Evolutionary conservation across 2,888 invertebrate genomes (phyloP).

Genomic region (Trichopria drosophilae): DNA sequence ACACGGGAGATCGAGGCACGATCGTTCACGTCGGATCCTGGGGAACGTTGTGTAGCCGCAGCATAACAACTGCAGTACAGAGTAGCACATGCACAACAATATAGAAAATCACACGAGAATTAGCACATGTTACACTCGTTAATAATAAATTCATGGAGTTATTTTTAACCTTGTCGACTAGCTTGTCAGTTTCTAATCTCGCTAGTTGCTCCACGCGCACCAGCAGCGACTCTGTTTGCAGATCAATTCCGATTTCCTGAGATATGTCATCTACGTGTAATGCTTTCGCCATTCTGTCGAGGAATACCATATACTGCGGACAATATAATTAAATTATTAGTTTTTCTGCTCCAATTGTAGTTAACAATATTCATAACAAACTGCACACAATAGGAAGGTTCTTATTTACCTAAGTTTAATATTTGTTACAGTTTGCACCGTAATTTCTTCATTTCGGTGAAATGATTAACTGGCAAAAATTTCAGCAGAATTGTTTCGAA

Average conservation of each 20-base stretch:
- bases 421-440: too few species aligned
- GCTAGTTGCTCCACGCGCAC: slow-evolving; percentile 84
- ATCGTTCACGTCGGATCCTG: slow-evolving; percentile 75
- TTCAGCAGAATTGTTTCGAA: too few species aligned
- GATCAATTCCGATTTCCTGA: slow-evolving; percentile 77
- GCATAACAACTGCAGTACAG: slow-evolving; percentile 66
- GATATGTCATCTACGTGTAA: slow-evolving; percentile 85
- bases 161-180: slow-evolving; percentile 75
- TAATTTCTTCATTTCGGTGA: too few species aligned
- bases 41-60: slow-evolving; percentile 73
- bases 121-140: too few species aligned
- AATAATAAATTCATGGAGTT: too few species aligned
- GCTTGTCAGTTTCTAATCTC: slow-evolving; percentile 75
- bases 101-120: too few species aligned
- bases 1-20: slow-evolving; percentile 76
- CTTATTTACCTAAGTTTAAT: too few species aligned
- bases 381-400: too few species aligned
- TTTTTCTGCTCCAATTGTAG: background rate
- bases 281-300: slow-evolving; percentile 80
- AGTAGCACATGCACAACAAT: slow-evolving; percentile 22
- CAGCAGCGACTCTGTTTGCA: slow-evolving; percentile 81
- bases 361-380: too few species aligned
- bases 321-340: too few species aligned
- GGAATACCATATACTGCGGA: slow-evolving; percentile 78
- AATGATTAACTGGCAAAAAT: too few species aligned